Base-by-base conservation (phyloP, 2,113 vertebrate genomes). In the Xiphophorus hellerii region DNA sequence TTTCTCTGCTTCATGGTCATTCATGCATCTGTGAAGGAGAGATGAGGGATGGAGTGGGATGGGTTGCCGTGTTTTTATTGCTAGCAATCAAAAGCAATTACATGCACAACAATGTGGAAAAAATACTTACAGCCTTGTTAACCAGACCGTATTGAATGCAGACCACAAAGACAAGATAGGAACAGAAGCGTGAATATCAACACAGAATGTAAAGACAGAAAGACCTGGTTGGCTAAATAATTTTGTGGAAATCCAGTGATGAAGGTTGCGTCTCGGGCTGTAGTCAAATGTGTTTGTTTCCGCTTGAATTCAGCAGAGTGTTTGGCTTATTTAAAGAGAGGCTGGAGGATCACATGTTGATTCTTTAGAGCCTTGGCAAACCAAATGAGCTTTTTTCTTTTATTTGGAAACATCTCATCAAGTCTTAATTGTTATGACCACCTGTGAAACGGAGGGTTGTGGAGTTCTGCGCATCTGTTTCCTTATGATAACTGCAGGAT, bases 401-500 rank as follows among this genome's bases (percentile, higher is more conserved):
- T 78, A 88, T 84, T 85, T 83, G 75, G 78, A 78, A 82, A 78
- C 79, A 85, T 83, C 74, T 89, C 88, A 94, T 93, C 84, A 93
- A 90, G 85, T 86, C 78, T 84, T 88, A 93, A 94, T 93, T 92
- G 90, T 84, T 76, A 54, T 74, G 80, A 77, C 84, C 90, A 93
- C 91, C 92, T 93, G 89, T 91, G 86, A 89, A 89, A 82, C 61
- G 54, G 77, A 51, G 35, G 51, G 73, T 62, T 73, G 62, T 58
- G 15, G 71, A 80, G 77, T 74, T 76, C 63, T 73, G 79, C 71
- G 87, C 81, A 85, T 90, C 87, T 83, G 85, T 76, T 88, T 78
- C 78, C 75, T 70, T 63, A 76, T 69, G 79, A 76, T 64, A 74
- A 65, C 74, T 79, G 76, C 77, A 78, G 73, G 76, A 79, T 84